A percentile compares a stretch with the other conserved stretches of the same genome.
Conservation (phyloP, 2,888 invertebrate species). For the Pterostichus madidus region DNA sequence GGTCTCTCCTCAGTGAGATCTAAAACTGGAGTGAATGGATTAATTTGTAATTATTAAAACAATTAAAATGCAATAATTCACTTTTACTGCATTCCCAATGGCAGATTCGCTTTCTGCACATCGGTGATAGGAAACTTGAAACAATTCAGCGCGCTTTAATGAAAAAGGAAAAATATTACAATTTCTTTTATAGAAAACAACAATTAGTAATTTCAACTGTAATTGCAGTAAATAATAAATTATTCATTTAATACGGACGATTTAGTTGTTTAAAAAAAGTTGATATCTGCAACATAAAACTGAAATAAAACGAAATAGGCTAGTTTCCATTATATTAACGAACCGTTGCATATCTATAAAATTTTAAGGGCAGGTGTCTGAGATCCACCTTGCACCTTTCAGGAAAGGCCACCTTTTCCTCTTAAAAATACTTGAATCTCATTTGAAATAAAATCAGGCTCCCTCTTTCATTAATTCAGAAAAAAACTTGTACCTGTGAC, state of each 20-base stretch:
- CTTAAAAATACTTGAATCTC: slow-evolving; percentile 52
- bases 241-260: slow-evolving; percentile 25
- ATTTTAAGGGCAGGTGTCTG: slow-evolving; percentile 42
- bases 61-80: slow-evolving; percentile 55
- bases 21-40: slow-evolving; percentile 40
- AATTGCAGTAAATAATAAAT: slow-evolving; percentile 31
- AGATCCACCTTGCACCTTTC: slow-evolving; percentile 28
- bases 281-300: slow-evolving; percentile 9
- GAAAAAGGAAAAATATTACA: slow-evolving; percentile 29
- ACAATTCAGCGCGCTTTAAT: slow-evolving; percentile 44
- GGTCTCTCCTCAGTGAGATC: background rate
- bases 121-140: slow-evolving; percentile 49
- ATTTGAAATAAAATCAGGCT: slow-evolving; percentile 47
- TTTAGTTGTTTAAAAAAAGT: background rate
- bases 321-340: slow-evolving; percentile 36
- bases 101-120: slow-evolving; percentile 54
- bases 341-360: slow-evolving; percentile 47
- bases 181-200: slow-evolving; percentile 51
- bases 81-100: slow-evolving; percentile 52
- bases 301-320: slow-evolving; percentile 12
- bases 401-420: slow-evolving; percentile 45
- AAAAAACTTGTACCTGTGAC: slow-evolving; percentile 3
- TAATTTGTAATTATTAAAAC: slow-evolving; percentile 52
- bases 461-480: slow-evolving; percentile 38
- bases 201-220: slow-evolving; percentile 41